phyloP scores from a whole-genome alignment of 2,113 vertebrate species.

The Xerus inauris region DNA sequence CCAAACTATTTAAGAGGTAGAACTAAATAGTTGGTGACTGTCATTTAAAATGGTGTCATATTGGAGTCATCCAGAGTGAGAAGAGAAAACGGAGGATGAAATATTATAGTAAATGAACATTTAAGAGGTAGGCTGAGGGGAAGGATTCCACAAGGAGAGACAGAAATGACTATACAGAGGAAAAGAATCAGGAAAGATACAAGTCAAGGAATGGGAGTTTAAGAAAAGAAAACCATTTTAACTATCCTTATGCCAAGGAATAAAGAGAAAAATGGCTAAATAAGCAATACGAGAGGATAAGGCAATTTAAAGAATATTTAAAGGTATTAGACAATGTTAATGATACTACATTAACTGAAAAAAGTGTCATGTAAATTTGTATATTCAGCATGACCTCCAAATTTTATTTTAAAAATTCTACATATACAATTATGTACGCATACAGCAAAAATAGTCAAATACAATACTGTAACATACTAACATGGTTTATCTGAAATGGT shows the following conservation, averaged over 20 bases:
- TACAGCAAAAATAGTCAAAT: conserved; percentile 23
- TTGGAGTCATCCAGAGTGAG: neutral
- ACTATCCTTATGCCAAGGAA: neutral
- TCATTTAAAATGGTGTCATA: neutral
- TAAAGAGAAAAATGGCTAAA: neutral
- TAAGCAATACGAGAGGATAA: neutral
- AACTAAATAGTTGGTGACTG: neutral
- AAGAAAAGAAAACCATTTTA: conserved; percentile 5
- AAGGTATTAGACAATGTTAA: neutral
- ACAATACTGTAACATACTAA: neutral
- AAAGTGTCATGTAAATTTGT: neutral
- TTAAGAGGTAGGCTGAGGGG: neutral
- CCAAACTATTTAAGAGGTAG: neutral
- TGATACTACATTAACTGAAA: neutral
- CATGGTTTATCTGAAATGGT: conserved; percentile 15
- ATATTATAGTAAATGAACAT: neutral
- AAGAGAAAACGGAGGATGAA: neutral
- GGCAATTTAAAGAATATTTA: conserved; percentile 15
- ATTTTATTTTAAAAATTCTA: neutral
- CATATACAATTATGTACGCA: neutral
- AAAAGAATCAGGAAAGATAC: neutral
- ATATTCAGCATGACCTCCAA: neutral
- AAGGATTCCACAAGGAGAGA: neutral
- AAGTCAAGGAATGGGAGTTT: neutral
- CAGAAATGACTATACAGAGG: neutral